Base-by-base conservation (phyloP, 2,113 vertebrate genomes). In the Muscicapa adusta region DNA sequence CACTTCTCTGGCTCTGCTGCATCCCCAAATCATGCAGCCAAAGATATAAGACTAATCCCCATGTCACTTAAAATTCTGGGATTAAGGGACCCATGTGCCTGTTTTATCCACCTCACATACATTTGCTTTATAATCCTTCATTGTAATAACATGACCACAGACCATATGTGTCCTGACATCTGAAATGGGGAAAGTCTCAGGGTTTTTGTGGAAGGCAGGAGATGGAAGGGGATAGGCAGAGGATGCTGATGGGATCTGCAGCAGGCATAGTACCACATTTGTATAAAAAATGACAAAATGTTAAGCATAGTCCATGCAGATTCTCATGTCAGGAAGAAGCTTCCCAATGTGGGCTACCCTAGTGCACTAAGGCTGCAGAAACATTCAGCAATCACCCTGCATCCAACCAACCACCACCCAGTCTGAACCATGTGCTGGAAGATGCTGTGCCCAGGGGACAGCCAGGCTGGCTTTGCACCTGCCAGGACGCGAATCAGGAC, bases 391-490 rank as follows among this genome's bases (percentile, higher is more conserved):
- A 12, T 29, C 33, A n/a, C 54, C n/a, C 45, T 63, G 43, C 29
- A 33, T 34, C 48, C 40, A 42, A 8, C 20, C 1, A 9, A 48
- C 19, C 33, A 58, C 17, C 25, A 2, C 33, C 34, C 28, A 29
- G 9, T 6, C 3, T n/a, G 66, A 85, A 29, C 25, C 51, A 13
- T 0, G 0, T 14, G 10, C 63, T 76, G 62, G 36, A 36, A 65
- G 62, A 42, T 29, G 36, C 58, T n/a, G 8, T 43, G 72, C 50
- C 40, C 36, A 31, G 18, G 28, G 48, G 19, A 65, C 53, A 82
- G 57, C 16, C 53, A 50, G 33, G 17, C 25, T 38, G 74, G 34
- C 66, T 63, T 33, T 42, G 57, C 17, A 20, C 29, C 51, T 50
- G 42, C 82, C 16, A 8, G 54, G 34, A 26, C 53, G 50, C 0